Base-by-base conservation (phyloP, 2,888 invertebrate genomes). In the Perithous albicinctus region DNA sequence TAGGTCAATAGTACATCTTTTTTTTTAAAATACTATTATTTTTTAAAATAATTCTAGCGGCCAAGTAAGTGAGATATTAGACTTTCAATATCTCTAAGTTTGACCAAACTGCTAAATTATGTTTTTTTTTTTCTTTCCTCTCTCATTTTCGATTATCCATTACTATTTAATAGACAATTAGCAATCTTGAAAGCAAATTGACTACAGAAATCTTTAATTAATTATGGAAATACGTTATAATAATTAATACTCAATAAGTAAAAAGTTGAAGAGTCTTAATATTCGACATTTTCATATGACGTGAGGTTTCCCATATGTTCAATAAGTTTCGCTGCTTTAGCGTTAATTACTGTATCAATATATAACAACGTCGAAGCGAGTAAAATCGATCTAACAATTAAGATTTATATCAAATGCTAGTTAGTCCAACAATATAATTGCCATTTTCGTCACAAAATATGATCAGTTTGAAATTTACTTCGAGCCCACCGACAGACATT, bases 271-370 rank as follows among this genome's bases (percentile, higher is more conserved):
- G 43, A 10, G 10, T 38, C 10, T 7, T 7, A 7, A 38, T 2
- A 38, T 38, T 38, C 10, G 38, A 7, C 0, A 38, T 2, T 7
- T 38, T 10, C 10, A 7, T 38, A 10, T 15, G 15, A 15, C 43
- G 43, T 15, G 2, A 5, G 43, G n/a, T 43, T 15, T 15, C 8
- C n/a, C 8, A 10, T 3, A 10, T 20, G 2, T 72, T 8, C 18
- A 0, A n/a, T 4, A n/a, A 26, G 38, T 38, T 23, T 70, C 26
- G 56, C 41, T 15, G 15, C 23, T 61, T 48, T 18, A 46, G 18
- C 32, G 23, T 72, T 35, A 61, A 72, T 72, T 48, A 48, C 35
- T 18, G 20, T 61, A 35, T 23, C 18, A 18, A 46, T 32, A 66
- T 1, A 2, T 1, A n/a, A 15, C 43, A 20, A 61, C n/a, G 29